Conservation (phyloP, 2,888 invertebrate genomes). For the Eupithecia abbreviata region DNA sequence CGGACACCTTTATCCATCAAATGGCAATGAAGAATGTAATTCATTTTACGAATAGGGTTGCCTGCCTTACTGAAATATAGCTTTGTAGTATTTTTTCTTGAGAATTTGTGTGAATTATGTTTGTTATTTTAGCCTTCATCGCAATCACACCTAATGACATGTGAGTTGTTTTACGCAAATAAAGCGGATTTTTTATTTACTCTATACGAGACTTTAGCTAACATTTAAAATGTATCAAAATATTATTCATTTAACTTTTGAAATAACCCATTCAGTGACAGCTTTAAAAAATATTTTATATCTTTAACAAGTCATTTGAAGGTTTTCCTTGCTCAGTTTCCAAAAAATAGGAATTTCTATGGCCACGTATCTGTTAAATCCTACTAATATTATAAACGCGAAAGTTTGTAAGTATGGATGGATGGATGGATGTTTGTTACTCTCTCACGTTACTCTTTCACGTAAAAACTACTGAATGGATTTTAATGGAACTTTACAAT, state of each 20-base stretch:
- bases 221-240: not conserved
- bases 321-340: not conserved
- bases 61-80: not conserved
- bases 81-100: not conserved
- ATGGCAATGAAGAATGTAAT: slow-evolving; percentile 40
- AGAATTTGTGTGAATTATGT: not conserved
- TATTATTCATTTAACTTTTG: not conserved
- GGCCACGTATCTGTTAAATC: not conserved
- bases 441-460: too few relatives aligned
- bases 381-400: too few relatives aligned
- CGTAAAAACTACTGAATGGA: too few relatives aligned
- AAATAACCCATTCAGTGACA: not conserved
- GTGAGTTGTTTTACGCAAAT: not conserved
- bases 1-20: slow-evolving; percentile 55
- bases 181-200: not conserved
- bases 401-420: too few relatives aligned
- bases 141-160: too few relatives aligned
- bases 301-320: not conserved
- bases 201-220: not conserved
- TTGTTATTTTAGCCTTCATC: too few relatives aligned
- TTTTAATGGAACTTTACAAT: too few relatives aligned
- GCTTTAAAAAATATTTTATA: not conserved
- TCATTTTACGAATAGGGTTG: slow-evolving; percentile 28
- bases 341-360: not conserved
- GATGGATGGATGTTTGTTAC: too few relatives aligned